phyloP scores from a whole-genome alignment of 2,888 invertebrate genomes.

The Chrysina gloriosa region DNA sequence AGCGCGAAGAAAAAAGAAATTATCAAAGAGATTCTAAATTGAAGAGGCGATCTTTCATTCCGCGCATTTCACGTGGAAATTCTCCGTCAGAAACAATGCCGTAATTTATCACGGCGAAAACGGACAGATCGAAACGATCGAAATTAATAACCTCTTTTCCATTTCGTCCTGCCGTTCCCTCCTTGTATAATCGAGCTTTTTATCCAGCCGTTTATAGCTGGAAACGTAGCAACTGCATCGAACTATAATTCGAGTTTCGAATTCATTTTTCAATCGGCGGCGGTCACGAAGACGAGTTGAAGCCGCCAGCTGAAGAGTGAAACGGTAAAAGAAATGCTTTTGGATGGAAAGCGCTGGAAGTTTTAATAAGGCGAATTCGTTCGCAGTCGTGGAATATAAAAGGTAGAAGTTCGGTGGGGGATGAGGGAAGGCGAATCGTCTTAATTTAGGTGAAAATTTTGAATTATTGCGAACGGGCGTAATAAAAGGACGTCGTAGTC shows the following conservation, averaged over 20 bases:
- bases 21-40: not conserved
- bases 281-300: not conserved
- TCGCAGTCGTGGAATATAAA: not conserved
- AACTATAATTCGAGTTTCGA: too few species aligned
- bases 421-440: not conserved
- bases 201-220: too few species aligned
- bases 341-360: not conserved
- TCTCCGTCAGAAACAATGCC: not conserved
- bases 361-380: constrained; percentile 7
- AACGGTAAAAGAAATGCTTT: not conserved
- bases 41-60: constrained; percentile 2
- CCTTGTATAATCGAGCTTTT: not conserved
- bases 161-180: not conserved
- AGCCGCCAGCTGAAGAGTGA: not conserved
- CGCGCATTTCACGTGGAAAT: not conserved
- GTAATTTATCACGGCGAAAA: not conserved
- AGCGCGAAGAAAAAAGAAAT: not conserved
- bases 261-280: not conserved
- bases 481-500: not conserved
- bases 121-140: constrained; percentile 12
- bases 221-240: not conserved
- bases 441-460: not conserved
- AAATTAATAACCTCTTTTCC: constrained; percentile 12
- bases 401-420: not conserved
- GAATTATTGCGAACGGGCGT: not conserved